Evolutionary conservation across 2,888 invertebrate species (phyloP), one percentile per base, ranked within the genome.

Genomic region (Seladonia tumulorum): DNA sequence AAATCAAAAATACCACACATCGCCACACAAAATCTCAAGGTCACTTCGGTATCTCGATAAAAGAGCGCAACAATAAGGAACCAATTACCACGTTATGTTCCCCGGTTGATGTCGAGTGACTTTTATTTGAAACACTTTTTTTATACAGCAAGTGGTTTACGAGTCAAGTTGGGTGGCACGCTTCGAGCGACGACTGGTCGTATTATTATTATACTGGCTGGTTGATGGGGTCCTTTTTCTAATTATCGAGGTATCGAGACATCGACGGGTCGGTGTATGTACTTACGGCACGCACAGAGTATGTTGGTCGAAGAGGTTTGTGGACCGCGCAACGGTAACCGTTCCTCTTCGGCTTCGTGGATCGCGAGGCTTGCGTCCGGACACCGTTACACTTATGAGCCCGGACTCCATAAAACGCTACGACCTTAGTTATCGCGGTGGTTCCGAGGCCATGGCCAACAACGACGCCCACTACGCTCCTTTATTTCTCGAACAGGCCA

Each of bases 311-410:
- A 63, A 16, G 80, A 91, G 93, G 94, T 94, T 94, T 94, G 94
- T 94, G 94, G 94, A 94, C 93, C 94, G 93, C 91, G 90, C 94
- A 94, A 94, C 94, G 94, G 94, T 94, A 93, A 93, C 91, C 91
- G 86, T 80, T 87, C 74, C 80, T 89, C 90, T 80, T 81, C 71
- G 79, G 77, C 85, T 80, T 83, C 72, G 49, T 73, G 72, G 85
- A 83, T 87, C 89, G 85, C 75, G 86, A 83, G 84, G 86, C 90
- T 90, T 90, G 92, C 92, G 53, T 93, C 89, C 91, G 88, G 89
- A 92, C 88, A 94, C 94, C 94, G 94, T 94, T 94, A 94, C 94
- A 94, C 94, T 94, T 94, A 94, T 93, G 93, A 92, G 79, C 82
- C 68, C 60, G 83, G 86, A 87, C 88, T 85, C 90, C 92, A 89